Evolutionary conservation across 2,888 invertebrate species (phyloP), one percentile per base, ranked within the genome.

Genomic region (Cephus nigrinus): DNA sequence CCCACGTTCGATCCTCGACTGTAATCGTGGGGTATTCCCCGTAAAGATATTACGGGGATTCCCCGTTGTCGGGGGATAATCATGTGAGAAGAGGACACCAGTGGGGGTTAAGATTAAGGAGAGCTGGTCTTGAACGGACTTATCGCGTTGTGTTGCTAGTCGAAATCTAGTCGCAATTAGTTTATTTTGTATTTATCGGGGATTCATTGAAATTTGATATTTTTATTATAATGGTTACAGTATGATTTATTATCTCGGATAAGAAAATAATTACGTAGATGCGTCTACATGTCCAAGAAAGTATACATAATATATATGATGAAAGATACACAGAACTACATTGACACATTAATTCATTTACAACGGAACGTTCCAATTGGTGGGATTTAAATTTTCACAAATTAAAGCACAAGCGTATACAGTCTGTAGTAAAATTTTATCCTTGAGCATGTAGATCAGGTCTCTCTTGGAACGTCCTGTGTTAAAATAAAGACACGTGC

Each of bases 201-300:
- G 73, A 80, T 76, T 72, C 79, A 79, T 76, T 80, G 75, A 82
- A 80, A 84, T 85, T 82, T 80, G 78, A 79, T 84, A 81, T 82
- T 82, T 83, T 82, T 82, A 78, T 81, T 79, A 74, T 74, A 76
- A 69, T 32, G 73, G 68, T 55, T 55, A 55, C 55, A 23, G 9
- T 55, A 55, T 55, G 23, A 55, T 75, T 79, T 76, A 32, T 80
- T 74, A 55, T 72, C 79, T 77, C 76, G 69, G 73, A 73, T 75
- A 76, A 80, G 78, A 76, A 77, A 31, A 5, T 75, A 55, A 78
- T 75, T 80, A 74, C 77, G 79, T 82, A 80, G 81, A 82, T 78
- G 80, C 78, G 82, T 82, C 82, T 84, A 82, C 82, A 82, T 82
- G 84, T 84, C 83, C 84, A 84, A 83, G 83, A 85, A 85, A 84